Base-by-base conservation (phyloP, 2,888 invertebrate species). In the Erebia palarica region DNA sequence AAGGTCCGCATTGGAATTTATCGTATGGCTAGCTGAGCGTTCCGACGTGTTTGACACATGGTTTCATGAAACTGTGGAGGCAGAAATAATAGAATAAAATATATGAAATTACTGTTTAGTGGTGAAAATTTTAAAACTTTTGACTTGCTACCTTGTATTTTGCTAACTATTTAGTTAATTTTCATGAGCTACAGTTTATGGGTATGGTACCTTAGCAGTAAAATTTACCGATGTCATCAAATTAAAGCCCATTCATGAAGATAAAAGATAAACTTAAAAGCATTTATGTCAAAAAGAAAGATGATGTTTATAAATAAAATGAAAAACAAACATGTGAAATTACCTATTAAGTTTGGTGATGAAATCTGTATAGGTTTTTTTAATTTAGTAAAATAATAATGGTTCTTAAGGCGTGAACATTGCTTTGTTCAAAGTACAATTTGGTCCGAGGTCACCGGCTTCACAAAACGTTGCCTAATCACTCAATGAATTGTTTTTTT, bases 41-140 rank as follows among this genome's bases (percentile, higher is more conserved):
- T 88, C 88, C 91, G 92, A 90, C 92, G 90, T 92, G 92, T 87
- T 87, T 86, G 87, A 86, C 92, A 92, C 92, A 92, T 92, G 92
- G 91, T 89, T 86, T 84, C 84, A 81, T 90, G 87, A 89, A 88
- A 86, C 87, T 85, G 87, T 87, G 88, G 85, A 90, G 84, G 85
- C 84, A 86, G 85, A 85, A 84, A 86, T 87, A 87, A 86, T 86
- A 85, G 86, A 84, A 85, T 79, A 36, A 5, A 36, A 75, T 81
- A 11, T 64, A 67, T 68, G 65, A 44, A 14, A 68, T 68, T 69
- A 57, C 58, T 61, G 70, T 73, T 68, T 65, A 76, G 74, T 75
- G 75, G 75, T 76, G 57, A 16, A 11, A 5, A 61, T 65, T 65
- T 44, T 1, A 14, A 9, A 14, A 61, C 49, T 21, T 18, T 49